Percentiles rank a stretch among this genome's conserved stretches.
phyloP scores from a whole-genome alignment of 2,888 invertebrate species.

The Peribatodes rhomboidaria region DNA sequence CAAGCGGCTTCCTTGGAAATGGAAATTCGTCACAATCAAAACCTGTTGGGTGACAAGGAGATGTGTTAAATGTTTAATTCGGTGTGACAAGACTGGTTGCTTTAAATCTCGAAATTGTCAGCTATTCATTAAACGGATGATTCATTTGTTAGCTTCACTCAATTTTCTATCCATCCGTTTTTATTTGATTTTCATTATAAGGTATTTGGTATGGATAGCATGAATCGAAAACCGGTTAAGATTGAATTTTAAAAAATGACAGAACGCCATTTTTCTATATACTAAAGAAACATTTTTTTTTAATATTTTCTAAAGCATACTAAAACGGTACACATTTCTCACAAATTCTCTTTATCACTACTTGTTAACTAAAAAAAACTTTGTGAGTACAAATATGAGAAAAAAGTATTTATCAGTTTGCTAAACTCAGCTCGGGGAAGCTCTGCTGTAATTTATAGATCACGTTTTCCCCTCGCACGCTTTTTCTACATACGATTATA shows the following conservation, averaged over 20 bases:
- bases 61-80: slow-evolving; percentile 67
- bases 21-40: slow-evolving; percentile 70
- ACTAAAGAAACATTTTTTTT: too few relatives aligned
- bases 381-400: slow-evolving; percentile 12
- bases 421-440: slow-evolving; percentile 23
- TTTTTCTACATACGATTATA: slow-evolving; percentile 46
- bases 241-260: too few relatives aligned
- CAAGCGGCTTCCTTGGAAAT: slow-evolving; percentile 77
- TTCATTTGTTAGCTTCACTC: slow-evolving; percentile 54
- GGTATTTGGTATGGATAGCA: too few relatives aligned
- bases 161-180: slow-evolving; percentile 19
- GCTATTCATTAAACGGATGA: slow-evolving; percentile 62
- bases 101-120: slow-evolving; percentile 63
- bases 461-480: slow-evolving; percentile 47
- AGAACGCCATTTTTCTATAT: too few relatives aligned
- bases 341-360: too few relatives aligned
- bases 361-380: too few relatives aligned
- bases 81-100: slow-evolving; percentile 72
- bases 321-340: too few relatives aligned
- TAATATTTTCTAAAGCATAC: too few relatives aligned
- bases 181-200: neutral
- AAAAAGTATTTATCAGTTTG: slow-evolving; percentile 40
- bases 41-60: slow-evolving; percentile 70
- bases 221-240: too few relatives aligned
- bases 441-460: slow-evolving; percentile 46